Conservation (phyloP, 2,797 vertebrate species). For the Ptychadena robeensis region DNA sequence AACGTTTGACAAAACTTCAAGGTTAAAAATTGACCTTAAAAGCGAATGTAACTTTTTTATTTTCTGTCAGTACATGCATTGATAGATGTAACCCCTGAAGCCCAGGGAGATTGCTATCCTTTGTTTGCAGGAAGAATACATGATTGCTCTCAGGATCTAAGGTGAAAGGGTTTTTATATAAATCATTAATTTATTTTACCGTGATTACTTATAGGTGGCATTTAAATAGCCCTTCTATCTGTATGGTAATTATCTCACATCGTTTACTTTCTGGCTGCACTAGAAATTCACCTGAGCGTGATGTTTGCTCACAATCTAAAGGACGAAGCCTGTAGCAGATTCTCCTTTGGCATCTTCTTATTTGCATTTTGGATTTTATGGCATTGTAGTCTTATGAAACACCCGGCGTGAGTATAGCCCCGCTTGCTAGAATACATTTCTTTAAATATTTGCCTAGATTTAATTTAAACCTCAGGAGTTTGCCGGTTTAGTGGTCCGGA, state of each 20-base stretch:
- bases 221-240: slow-evolving; percentile 14
- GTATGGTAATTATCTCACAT: slow-evolving; percentile 13
- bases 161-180: neutral
- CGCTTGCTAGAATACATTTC: neutral
- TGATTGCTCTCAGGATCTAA: neutral
- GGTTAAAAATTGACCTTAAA: neutral
- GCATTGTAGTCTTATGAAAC: neutral
- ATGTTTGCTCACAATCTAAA: slow-evolving; percentile 20
- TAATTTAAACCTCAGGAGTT: slow-evolving; percentile 21
- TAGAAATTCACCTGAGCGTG: slow-evolving; percentile 22
- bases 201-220: neutral
- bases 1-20: neutral
- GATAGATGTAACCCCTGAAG: neutral
- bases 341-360: slow-evolving; percentile 21
- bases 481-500: slow-evolving; percentile 7
- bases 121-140: neutral
- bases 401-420: no score
- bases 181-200: neutral
- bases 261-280: slow-evolving; percentile 6
- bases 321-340: neutral
- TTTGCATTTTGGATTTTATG: slow-evolving; percentile 45
- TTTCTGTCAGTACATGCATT: neutral
- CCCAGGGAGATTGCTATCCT: neutral
- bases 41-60: neutral
- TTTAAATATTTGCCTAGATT: slow-evolving; percentile 50